Evolutionary conservation across 2,113 vertebrate species (phyloP), one percentile per base, ranked within the genome.

Genomic region (Vanacampus margaritifer): DNA sequence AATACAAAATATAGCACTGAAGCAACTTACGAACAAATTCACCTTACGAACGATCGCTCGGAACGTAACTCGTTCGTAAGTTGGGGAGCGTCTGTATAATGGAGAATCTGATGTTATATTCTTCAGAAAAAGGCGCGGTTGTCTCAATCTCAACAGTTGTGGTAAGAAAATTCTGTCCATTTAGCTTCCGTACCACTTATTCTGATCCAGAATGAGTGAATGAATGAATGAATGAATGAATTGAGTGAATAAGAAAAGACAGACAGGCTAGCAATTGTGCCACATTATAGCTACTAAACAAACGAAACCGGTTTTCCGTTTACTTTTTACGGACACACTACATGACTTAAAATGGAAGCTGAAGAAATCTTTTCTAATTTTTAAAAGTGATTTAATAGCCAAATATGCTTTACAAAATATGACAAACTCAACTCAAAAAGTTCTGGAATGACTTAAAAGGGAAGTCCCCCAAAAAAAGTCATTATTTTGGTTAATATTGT

Each of bases 51-150:
- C n/a, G n/a, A n/a, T n/a, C n/a, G n/a, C n/a, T n/a, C n/a, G n/a
- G n/a, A n/a, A n/a, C n/a, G n/a, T n/a, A n/a, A n/a, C n/a, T n/a
- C n/a, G n/a, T n/a, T n/a, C n/a, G n/a, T n/a, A n/a, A n/a, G n/a
- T n/a, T n/a, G n/a, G n/a, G n/a, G n/a, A n/a, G n/a, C n/a, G n/a
- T n/a, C n/a, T n/a, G n/a, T n/a, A 73, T 78, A 75, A 79, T 66
- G 67, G 80, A 72, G 68, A 68, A 80, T 76, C 64, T 80, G 80
- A 86, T 84, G 78, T 83, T 70, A 75, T 76, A 84, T 85, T 71
- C 81, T 75, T 79, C 73, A 68, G 66, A 72, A 82, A 74, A 69
- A 9, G 62, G 83, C 76, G 81, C 78, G 82, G 85, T 77, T 62
- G n/a, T 24, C 5, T 26, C 10, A 43, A 2, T 24, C 10, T 62